Conservation (phyloP, 2,113 vertebrate species). For the Lophochroa leadbeateri region DNA sequence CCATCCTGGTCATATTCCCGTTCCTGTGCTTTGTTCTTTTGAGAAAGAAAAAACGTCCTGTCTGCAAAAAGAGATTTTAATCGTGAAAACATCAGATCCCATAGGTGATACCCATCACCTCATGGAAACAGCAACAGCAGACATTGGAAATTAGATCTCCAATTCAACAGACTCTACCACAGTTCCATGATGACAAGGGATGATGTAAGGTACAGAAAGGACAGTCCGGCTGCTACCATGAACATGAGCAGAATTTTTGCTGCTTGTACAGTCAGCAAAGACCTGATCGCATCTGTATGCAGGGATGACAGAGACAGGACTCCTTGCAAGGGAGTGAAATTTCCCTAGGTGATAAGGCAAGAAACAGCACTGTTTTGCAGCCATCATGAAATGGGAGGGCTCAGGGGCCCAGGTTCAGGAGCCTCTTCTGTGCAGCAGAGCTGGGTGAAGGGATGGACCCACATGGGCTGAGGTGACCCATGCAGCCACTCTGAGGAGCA, state of each 20-base stretch:
- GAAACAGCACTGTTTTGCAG: background rate
- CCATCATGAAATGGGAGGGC: background rate
- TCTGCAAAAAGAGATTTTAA: background rate
- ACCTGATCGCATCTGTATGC: background rate
- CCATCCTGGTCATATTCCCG: background rate
- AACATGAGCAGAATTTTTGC: background rate
- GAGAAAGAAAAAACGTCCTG: background rate
- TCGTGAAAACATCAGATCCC: background rate
- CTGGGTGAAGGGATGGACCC: background rate
- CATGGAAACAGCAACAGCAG: background rate
- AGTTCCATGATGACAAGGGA: background rate
- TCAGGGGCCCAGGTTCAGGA: rapidly evolving
- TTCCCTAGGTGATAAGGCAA: background rate
- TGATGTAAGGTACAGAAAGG: background rate
- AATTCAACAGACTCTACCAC: background rate
- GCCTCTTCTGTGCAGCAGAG: too few species aligned
- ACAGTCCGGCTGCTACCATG: background rate
- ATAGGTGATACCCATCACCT: background rate
- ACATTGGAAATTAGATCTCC: background rate
- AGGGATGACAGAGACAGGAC: background rate
- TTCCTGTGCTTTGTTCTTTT: background rate
- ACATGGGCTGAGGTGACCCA: background rate
- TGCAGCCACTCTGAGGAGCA: too few species aligned
- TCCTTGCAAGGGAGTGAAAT: background rate
- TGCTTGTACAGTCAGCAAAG: background rate